Evolutionary conservation across 2,113 vertebrate genomes (phyloP), one percentile per base, ranked within the genome.

Genomic region (Coptodon bakossiorum): DNA sequence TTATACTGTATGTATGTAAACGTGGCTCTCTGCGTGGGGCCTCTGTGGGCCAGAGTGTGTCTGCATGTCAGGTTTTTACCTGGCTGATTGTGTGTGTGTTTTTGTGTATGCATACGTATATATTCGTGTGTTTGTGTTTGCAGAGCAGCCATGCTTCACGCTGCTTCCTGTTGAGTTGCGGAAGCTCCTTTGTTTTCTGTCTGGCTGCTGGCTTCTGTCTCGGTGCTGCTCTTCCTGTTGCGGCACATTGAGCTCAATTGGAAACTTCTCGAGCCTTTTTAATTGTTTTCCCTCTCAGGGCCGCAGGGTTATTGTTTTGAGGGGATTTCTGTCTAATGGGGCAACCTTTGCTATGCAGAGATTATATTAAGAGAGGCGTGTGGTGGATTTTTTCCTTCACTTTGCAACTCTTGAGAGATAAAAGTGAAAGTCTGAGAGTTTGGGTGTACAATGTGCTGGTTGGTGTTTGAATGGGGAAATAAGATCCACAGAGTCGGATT

Each of bases 121-220:
- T 5, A 29, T 50, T 48, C 0, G 71, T 50, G 73, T 78, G 68
- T 45, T 73, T 85, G 52, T 86, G 87, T 80, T 66, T 89, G 81
- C 84, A 68, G 71, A 83, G 89, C 84, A 83, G 92, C 79, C 92
- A 80, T 36, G 87, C 92, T 86, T 86, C 52, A 16, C 40, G 76
- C 84, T 56, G 81, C 94, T 95, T 96, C 96, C 95, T 96, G 95
- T 94, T 89, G 90, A 90, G 89, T 87, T 91, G 89, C 91, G 94
- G 95, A 96, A 96, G 95, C 90, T 68, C 63, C 89, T 94, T 95
- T 95, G 92, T 94, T 93, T 94, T 83, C 52, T 5, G 90, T 90
- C 88, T 94, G 89, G 81, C 89, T 85, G 82, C 87, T 63, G 85
- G 83, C 76, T 88, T 63, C 84, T 90, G 90, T 92, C 88, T 89